These are phyloP conservation scores for Nymphalis polychloros DNA, from an alignment of 2,888 invertebrate species.

Conservation along the genomic window DNA sequence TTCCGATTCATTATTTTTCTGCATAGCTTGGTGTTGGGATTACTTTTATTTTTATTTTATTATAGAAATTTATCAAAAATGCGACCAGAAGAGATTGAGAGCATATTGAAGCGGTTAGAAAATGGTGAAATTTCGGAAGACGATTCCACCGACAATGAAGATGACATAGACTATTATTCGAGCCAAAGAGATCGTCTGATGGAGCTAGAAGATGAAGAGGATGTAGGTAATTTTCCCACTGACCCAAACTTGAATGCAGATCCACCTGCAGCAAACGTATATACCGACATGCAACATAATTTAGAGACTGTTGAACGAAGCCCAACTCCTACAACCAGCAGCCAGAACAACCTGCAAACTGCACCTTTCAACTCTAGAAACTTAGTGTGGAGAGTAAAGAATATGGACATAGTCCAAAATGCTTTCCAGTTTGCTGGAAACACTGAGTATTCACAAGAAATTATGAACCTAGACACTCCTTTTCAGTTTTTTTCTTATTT, in stretches of 20 bases:
- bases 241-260: constrained; percentile 43
- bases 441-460: constrained; percentile 47
- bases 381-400: constrained; percentile 49
- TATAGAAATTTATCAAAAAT: constrained; percentile 47
- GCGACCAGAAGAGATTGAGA: constrained; percentile 48
- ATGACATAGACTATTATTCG: constrained; percentile 48
- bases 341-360: constrained; percentile 45
- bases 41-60: constrained; percentile 45
- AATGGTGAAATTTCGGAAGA: constrained; percentile 48
- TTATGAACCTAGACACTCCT: constrained; percentile 46
- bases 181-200: constrained; percentile 48
- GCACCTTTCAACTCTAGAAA: constrained; percentile 48
- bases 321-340: constrained; percentile 28
- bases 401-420: constrained; percentile 48
- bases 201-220: constrained; percentile 46
- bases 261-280: too few species aligned
- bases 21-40: constrained; percentile 46
- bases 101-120: constrained; percentile 46
- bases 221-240: constrained; percentile 46
- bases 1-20: constrained; percentile 42
- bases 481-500: constrained; percentile 50
- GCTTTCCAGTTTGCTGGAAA: constrained; percentile 46
- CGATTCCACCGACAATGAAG: constrained; percentile 47
- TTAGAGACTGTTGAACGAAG: constrained; percentile 47
- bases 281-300: constrained; percentile 45